Base-by-base conservation (phyloP, 2,797 vertebrate genomes). In the Falco concolor region DNA sequence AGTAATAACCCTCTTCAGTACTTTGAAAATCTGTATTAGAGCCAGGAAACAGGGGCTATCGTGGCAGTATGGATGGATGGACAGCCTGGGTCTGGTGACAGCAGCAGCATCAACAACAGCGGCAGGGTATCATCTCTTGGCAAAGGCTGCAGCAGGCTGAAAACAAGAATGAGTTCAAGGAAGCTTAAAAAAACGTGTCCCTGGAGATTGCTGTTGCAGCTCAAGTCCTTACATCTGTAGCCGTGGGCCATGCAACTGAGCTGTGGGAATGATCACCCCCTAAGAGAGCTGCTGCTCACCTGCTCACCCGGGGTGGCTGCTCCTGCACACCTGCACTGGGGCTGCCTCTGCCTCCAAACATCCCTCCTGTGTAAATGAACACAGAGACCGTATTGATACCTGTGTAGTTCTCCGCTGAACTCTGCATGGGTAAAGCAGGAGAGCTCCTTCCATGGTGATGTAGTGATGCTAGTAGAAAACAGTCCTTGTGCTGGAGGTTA, bases 211-310 rank as follows among this genome's bases (percentile, higher is more conserved):
- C 40, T 50, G 38, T 13, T 0, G 0, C 57, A 78, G 49, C 40
- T 81, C 19, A 22, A 56, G 57, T 47, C 19, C 45, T 72, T 53
- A 9, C 0, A 1, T 34, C n/a, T 36, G 65, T 38, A 86, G 30
- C 67, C n/a, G 44, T 5, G 5, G 79, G 44, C 5, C 6, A 4
- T 2, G 4, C 28, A 75, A 60, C 19, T 0, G 23, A 88, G 57
- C 13, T 38, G 34, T 34, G 57, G 45, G 38, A 80, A 24, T 0
- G 0, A 52, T 49, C 47, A 25, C 0, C 8, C n/a, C 52, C 36
- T 34, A 3, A 18, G 14, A 36, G 18, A 81, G 11, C n/a, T 32
- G 25, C 13, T 2, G 2, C 17, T 61, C 18, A 10, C 4, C 53
- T 27, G 19, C 53, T 60, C 1, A 1, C 16, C 10, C 1, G 1